These are phyloP conservation scores for Oegoconia quadripuncta DNA, from an alignment of 2,888 invertebrate species.

Conservation along the genomic window DNA sequence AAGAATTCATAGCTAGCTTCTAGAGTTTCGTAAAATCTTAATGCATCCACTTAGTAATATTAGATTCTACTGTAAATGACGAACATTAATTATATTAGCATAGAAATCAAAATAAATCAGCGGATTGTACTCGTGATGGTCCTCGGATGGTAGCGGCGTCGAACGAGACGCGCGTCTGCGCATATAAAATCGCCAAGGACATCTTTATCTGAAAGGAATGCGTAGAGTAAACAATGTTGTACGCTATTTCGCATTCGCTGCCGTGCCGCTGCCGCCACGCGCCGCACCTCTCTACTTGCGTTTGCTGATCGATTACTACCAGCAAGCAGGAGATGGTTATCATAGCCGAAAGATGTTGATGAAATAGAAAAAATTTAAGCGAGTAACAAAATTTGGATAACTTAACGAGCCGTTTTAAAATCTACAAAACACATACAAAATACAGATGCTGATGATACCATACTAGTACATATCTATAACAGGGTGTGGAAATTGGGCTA, in stretches of 20 bases:
- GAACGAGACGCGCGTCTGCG: constrained; percentile 46
- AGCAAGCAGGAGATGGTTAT: not conserved
- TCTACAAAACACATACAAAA: too few relatives aligned
- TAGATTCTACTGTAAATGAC: not conserved
- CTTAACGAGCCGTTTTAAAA: too few relatives aligned
- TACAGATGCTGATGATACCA: too few relatives aligned
- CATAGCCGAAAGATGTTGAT: too few relatives aligned
- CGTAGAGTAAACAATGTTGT: constrained; percentile 69
- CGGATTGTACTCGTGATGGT: constrained; percentile 29
- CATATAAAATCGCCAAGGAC: constrained; percentile 71
- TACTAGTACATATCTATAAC: too few relatives aligned
- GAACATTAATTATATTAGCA: constrained; percentile 25
- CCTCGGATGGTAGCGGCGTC: constrained; percentile 26
- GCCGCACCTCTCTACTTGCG: constrained; percentile 43
- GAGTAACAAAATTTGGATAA: too few relatives aligned
- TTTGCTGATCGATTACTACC: constrained; percentile 1
- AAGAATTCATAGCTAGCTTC: too few relatives aligned
- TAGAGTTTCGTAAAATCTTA: too few relatives aligned
- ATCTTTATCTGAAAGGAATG: constrained; percentile 74
- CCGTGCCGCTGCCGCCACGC: constrained; percentile 37
- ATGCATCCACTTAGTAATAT: not conserved
- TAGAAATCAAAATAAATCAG: constrained; percentile 49
- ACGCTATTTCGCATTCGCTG: constrained; percentile 51
- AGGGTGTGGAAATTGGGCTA: too few relatives aligned
- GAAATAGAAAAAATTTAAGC: not conserved